Conservation (phyloP, 2,888 invertebrate species). For the Parochlus steinenii region DNA sequence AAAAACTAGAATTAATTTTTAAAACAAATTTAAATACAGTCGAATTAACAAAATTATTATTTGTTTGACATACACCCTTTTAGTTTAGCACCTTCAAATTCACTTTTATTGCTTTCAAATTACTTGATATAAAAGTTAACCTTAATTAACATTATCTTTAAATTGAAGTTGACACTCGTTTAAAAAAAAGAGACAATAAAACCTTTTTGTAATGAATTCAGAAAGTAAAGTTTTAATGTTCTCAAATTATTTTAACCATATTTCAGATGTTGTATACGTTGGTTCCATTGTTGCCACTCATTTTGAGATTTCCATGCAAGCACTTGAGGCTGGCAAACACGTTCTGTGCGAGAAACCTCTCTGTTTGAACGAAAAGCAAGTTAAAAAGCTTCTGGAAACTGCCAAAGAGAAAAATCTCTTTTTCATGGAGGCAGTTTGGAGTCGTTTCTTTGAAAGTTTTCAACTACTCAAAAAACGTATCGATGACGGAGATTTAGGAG, state of each 20-base stretch:
- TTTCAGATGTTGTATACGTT: constrained; percentile 8
- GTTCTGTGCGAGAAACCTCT: constrained; percentile 76
- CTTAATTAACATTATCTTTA: too few relatives aligned
- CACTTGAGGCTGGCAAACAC: constrained; percentile 58
- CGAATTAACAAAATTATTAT: too few relatives aligned
- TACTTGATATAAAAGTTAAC: too few relatives aligned
- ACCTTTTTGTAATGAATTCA: too few relatives aligned
- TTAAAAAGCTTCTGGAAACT: constrained; percentile 40
- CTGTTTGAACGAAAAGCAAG: constrained; percentile 51
- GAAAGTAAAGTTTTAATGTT: too few relatives aligned
- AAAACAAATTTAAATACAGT: too few relatives aligned
- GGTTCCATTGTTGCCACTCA: constrained; percentile 53
- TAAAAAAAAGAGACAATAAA: too few relatives aligned
- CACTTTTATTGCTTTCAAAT: too few relatives aligned
- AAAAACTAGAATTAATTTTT: too few relatives aligned
- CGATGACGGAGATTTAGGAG: constrained; percentile 42
- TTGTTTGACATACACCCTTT: too few relatives aligned
- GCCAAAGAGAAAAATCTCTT: constrained; percentile 50
- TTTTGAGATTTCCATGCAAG: constrained; percentile 42
- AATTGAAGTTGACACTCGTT: too few relatives aligned
- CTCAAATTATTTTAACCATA: constrained; percentile 7
- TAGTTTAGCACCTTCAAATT: too few relatives aligned
- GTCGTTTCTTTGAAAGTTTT: constrained; percentile 55
- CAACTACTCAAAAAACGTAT: constrained; percentile 43
- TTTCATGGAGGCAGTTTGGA: constrained; percentile 71